Conservation (phyloP, 2,797 vertebrate species). For the Trachurus trachurus region DNA sequence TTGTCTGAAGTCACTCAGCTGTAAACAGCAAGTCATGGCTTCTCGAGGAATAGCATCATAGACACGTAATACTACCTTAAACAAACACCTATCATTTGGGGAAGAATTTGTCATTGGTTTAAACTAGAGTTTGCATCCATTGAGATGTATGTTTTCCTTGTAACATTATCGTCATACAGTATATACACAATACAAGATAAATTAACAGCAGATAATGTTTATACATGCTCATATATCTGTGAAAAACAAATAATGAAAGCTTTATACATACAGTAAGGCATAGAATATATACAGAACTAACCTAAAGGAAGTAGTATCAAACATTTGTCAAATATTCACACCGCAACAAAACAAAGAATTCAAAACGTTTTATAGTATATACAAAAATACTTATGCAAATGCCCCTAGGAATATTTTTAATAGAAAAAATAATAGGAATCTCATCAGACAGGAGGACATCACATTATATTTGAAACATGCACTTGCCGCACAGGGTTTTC, state of each 20-base stretch:
- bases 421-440: slow-evolving; percentile 83
- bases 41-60: slow-evolving; percentile 39
- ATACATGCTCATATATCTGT: slow-evolving; percentile 92
- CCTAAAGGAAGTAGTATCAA: slow-evolving; percentile 84
- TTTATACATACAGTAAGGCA: slow-evolving; percentile 90
- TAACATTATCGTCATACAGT: slow-evolving; percentile 79
- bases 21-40: slow-evolving; percentile 73
- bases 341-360: slow-evolving; percentile 80
- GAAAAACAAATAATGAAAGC: slow-evolving; percentile 88
- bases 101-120: slow-evolving; percentile 72
- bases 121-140: slow-evolving; percentile 88
- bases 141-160: slow-evolving; percentile 86
- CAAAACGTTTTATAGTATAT: slow-evolving; percentile 81
- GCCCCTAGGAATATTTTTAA: slow-evolving; percentile 80
- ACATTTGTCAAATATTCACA: slow-evolving; percentile 85
- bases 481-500: slow-evolving; percentile 71
- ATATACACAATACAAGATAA: slow-evolving; percentile 92
- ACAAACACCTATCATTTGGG: slow-evolving; percentile 58
- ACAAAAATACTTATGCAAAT: slow-evolving; percentile 90
- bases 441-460: slow-evolving; percentile 74
- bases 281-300: slow-evolving; percentile 91
- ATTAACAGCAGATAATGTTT: slow-evolving; percentile 87
- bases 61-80: slow-evolving; percentile 33
- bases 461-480: slow-evolving; percentile 83
- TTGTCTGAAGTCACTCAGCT: slow-evolving; percentile 69